These are phyloP conservation scores for Parauchenoglanis ngamensis DNA, from an alignment of 2,797 vertebrate genomes.

Conservation along the genomic window DNA sequence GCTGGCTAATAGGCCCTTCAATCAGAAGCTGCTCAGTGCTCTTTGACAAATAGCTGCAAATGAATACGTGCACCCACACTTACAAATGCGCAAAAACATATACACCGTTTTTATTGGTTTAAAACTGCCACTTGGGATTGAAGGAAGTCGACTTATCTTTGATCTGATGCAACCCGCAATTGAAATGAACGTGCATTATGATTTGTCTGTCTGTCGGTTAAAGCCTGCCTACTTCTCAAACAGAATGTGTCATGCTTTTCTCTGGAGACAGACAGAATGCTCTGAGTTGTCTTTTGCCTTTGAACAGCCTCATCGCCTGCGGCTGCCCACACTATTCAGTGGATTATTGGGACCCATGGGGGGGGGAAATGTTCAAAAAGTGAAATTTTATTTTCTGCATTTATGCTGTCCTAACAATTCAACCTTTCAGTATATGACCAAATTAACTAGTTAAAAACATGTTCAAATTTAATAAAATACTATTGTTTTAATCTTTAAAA, in stretches of 20 bases:
- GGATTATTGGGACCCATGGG: slow-evolving; percentile 42
- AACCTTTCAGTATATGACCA: slow-evolving; percentile 28
- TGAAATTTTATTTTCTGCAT: slow-evolving; percentile 46
- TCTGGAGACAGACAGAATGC: slow-evolving; percentile 49
- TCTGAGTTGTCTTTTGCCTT: slow-evolving; percentile 48
- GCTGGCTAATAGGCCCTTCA: slow-evolving; percentile 57
- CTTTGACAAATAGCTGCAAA: slow-evolving; percentile 50
- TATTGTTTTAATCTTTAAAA: background rate
- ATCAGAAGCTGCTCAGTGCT: slow-evolving; percentile 45
- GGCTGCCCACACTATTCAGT: slow-evolving; percentile 38
- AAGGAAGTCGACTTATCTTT: slow-evolving; percentile 47
- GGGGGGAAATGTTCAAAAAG: slow-evolving; percentile 45
- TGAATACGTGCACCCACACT: slow-evolving; percentile 24
- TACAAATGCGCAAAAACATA: slow-evolving; percentile 8
- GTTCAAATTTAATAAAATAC: background rate
- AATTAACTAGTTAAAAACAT: slow-evolving; percentile 19
- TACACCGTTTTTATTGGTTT: slow-evolving; percentile 30
- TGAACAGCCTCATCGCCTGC: slow-evolving; percentile 54
- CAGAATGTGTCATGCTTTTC: slow-evolving; percentile 40
- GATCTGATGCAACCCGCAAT: slow-evolving; percentile 48
- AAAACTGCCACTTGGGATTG: slow-evolving; percentile 24
- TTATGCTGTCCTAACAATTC: slow-evolving; percentile 11
- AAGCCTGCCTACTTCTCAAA: slow-evolving; percentile 44
- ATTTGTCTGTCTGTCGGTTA: slow-evolving; percentile 53
- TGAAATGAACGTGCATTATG: slow-evolving; percentile 49